Base-by-base conservation (phyloP, 92 coral and sea anemone species). In the Umimayanthus kanabou region DNA sequence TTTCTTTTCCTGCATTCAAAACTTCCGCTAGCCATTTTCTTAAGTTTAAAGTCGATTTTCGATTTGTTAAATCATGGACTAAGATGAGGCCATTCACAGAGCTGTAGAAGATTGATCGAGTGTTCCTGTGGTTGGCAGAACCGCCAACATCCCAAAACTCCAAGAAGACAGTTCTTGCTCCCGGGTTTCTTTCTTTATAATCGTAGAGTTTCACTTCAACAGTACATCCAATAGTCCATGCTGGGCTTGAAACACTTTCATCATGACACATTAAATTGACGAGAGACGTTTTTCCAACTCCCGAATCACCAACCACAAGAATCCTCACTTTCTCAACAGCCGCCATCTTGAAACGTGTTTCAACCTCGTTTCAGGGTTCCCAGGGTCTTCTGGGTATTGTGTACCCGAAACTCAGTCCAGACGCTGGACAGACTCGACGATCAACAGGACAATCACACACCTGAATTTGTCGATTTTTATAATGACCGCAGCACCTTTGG, bases 61-160 rank as follows among this genome's bases (percentile, higher is more conserved):
- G 94, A 79, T 97, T 97, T 72, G 99, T 97, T 76, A 97, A 84
- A 89, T 97, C 99, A 92, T 97, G 99, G 58, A 95, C 99, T 71
- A 97, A 92, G 75, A 97, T 97, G 30, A 97, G 91, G 40, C 99
- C 99, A 91, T 97, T 95, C 80, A 97, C 93, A 22, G 97, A 92
- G 75, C 89, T 93, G 84, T 94, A 97, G 87, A 97, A 97, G 29
- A 97, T 95, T 20, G 99, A 90, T 33, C 99, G 93, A 73, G 98
- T 95, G 85, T 92, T 95, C 83, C 94, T 94, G 77, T 97, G 99
- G 45, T 91, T 97, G 5, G 96, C 99, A 64, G 99, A 97, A 18
- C 99, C 99, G 65, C 99, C 99, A 76, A 97, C 89, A 84, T 97
- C 99, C 96, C 96, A 97, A 86, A 97, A 92, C 96, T 97, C 99